phyloP scores from a whole-genome alignment of 1,140 invertebrate species.

The Ceratosolen solmsi region DNA sequence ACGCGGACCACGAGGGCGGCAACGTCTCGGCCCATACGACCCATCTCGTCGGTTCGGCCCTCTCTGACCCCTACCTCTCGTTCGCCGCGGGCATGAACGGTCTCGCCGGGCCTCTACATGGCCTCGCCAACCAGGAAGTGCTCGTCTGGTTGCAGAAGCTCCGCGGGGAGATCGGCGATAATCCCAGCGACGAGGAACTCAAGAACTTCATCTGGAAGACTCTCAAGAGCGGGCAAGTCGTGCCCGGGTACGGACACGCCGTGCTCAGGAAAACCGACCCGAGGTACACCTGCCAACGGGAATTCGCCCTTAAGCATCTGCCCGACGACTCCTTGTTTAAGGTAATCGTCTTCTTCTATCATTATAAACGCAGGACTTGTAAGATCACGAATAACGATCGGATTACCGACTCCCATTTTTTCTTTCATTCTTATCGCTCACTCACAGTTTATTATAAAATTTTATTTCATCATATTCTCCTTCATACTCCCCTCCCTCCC shows the following conservation, averaged over 20 bases:
- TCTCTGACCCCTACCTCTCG: conserved; percentile 95
- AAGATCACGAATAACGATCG: too few relatives aligned
- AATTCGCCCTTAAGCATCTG: conserved; percentile 95
- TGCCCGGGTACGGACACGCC: conserved; percentile 97
- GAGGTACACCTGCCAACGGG: conserved; percentile 93
- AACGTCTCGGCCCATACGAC: conserved; percentile 96
- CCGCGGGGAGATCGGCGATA: conserved; percentile 84
- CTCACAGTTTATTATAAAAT: too few relatives aligned
- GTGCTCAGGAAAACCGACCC: conserved; percentile 98
- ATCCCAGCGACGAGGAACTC: conserved; percentile 88
- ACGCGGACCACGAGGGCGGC: conserved; percentile 96
- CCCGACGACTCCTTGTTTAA: conserved; percentile 94
- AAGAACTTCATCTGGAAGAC: conserved; percentile 97
- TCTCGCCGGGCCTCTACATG: conserved; percentile 95
- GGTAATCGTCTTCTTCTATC: conserved; percentile 64
- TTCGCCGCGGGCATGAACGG: conserved; percentile 96
- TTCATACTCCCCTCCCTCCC: too few relatives aligned
- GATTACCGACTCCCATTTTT: too few relatives aligned
- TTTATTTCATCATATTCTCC: too few relatives aligned
- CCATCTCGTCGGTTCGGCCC: conserved; percentile 94
- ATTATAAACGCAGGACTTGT: too few relatives aligned
- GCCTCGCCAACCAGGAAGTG: conserved; percentile 96
- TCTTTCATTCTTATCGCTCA: too few relatives aligned
- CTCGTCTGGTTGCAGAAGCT: conserved; percentile 89
- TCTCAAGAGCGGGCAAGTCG: conserved; percentile 94